phyloP scores from a whole-genome alignment of 2,888 invertebrate genomes.

The Drosophila subsilvestris region DNA sequence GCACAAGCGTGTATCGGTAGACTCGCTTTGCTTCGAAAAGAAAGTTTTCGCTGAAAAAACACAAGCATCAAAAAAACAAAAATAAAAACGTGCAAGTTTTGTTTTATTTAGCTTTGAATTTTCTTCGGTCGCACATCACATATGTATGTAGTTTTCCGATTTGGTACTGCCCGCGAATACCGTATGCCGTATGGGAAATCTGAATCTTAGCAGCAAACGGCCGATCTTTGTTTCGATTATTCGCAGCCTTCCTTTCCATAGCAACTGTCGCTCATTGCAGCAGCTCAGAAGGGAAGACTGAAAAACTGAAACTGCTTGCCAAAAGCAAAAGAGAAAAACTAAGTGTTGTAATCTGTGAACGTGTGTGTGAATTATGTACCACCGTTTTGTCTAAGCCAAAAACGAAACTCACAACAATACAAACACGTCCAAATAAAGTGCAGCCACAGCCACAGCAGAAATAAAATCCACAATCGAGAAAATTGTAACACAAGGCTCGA shows the following conservation, averaged over 20 bases:
- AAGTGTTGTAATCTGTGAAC: constrained; percentile 57
- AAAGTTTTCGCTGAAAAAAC: constrained; percentile 72
- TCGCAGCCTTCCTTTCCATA: not conserved
- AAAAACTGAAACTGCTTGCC: constrained; percentile 20
- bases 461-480: constrained; percentile 45
- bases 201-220: constrained; percentile 31
- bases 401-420: constrained; percentile 47
- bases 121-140: constrained; percentile 50
- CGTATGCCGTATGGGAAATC: constrained; percentile 41
- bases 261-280: constrained; percentile 17
- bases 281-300: constrained; percentile 10
- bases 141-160: constrained; percentile 35
- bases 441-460: constrained; percentile 30
- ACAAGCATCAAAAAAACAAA: constrained; percentile 57
- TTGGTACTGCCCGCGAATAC: constrained; percentile 38
- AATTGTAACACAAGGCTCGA: constrained; percentile 64
- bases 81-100: constrained; percentile 49
- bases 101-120: constrained; percentile 63
- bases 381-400: constrained; percentile 20
- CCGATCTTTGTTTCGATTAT: constrained; percentile 16
- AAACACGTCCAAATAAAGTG: constrained; percentile 50
- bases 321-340: constrained; percentile 23
- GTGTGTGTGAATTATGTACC: constrained; percentile 41
- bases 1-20: constrained; percentile 50
- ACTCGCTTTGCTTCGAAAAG: constrained; percentile 68